Conservation (phyloP, 2,888 invertebrate species). For the Drosophila differens region DNA sequence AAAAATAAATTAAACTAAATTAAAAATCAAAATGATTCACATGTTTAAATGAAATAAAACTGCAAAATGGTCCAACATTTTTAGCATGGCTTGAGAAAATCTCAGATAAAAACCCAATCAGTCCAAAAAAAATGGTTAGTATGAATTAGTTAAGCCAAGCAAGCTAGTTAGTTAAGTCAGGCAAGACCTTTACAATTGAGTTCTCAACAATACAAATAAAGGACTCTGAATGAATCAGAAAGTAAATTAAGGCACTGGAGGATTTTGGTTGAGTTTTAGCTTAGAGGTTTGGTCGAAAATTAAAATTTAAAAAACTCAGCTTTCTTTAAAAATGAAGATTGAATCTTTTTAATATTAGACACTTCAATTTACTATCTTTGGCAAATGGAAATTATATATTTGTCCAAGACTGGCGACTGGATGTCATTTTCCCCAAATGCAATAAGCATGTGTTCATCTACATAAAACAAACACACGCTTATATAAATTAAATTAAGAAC, state of each 20-base stretch:
- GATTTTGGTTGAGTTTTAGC: neutral
- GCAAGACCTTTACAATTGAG: neutral
- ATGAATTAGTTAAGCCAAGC: neutral
- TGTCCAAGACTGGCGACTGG: neutral
- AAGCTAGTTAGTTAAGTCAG: neutral
- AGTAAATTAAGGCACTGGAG: neutral
- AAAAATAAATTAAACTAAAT: neutral
- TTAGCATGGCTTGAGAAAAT: neutral
- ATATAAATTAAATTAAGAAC: constrained; percentile 31
- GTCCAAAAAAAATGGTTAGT: neutral
- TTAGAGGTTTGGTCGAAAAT: no score
- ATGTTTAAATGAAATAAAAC: neutral
- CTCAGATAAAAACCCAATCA: neutral
- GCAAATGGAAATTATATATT: neutral
- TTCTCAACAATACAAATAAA: no score
- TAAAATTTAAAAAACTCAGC: neutral
- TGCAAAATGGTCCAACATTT: no score
- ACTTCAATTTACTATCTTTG: neutral
- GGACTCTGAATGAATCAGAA: neutral
- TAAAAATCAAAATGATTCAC: neutral
- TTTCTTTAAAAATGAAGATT: neutral
- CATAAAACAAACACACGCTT: neutral
- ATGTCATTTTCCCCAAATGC: neutral
- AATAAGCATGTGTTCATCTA: neutral
- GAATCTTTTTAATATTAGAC: neutral